Percentiles rank a stretch among this genome's conserved stretches.
These are phyloP conservation scores for Ethmia dodecea DNA, from an alignment of 2,888 invertebrate species.

Conservation along the genomic window DNA sequence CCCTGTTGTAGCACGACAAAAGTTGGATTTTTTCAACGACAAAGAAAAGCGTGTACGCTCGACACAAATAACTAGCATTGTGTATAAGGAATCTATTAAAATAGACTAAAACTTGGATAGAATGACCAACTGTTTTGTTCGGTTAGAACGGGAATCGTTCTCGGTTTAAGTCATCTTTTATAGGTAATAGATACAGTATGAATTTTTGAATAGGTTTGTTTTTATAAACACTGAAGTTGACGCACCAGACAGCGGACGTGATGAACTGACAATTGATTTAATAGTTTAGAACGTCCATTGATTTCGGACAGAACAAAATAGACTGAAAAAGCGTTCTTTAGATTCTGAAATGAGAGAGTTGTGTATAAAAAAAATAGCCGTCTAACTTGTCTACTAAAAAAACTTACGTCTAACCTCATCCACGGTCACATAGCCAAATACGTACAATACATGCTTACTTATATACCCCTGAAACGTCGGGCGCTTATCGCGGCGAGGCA, in stretches of 20 bases:
- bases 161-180: constrained; percentile 30
- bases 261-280: constrained; percentile 2
- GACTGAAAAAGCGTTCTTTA: not conserved
- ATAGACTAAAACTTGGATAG: constrained; percentile 31
- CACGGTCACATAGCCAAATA: too few species aligned
- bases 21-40: constrained; percentile 37
- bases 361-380: not conserved
- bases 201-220: too few species aligned
- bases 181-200: constrained; percentile 29
- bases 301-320: not conserved
- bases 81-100: constrained; percentile 52
- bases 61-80: constrained; percentile 51
- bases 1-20: constrained; percentile 38
- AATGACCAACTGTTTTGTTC: constrained; percentile 38
- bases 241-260: constrained; percentile 1
- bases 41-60: constrained; percentile 35
- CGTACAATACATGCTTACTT: constrained; percentile 11
- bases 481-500: constrained; percentile 57
- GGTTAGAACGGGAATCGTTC: constrained; percentile 31
- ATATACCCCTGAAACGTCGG: constrained; percentile 22
- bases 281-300: too few species aligned
- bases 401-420: too few species aligned
- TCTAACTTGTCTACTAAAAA: not conserved
- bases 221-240: too few species aligned
- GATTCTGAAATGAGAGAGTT: too few species aligned